Evolutionary conservation across 2,797 vertebrate genomes (phyloP).

Genomic region (Amphiprion clarkii): DNA sequence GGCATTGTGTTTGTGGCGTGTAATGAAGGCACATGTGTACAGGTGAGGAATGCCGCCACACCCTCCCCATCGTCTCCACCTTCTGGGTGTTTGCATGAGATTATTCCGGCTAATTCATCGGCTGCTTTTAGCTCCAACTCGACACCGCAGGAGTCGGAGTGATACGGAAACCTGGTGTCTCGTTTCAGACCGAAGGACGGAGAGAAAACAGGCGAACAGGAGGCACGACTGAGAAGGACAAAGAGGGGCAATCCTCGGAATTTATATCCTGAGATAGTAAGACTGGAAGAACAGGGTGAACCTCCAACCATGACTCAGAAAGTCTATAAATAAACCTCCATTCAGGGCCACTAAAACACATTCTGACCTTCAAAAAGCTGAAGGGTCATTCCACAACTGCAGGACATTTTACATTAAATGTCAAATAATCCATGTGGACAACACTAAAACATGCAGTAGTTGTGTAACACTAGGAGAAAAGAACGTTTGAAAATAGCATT

Average conservation of each 20-base stretch:
- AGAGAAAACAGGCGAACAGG: neutral
- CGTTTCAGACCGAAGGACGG: neutral
- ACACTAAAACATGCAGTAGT: too few species aligned
- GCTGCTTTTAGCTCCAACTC: neutral
- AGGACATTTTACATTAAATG: too few species aligned
- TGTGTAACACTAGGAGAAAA: too few species aligned
- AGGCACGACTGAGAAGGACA: neutral
- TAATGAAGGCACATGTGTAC: neutral
- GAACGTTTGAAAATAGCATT: too few species aligned
- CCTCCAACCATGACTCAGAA: neutral
- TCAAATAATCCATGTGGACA: too few species aligned
- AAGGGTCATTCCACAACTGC: too few species aligned
- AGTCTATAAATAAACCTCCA: neutral
- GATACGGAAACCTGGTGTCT: neutral
- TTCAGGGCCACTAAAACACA: neutral
- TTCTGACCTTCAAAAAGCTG: neutral
- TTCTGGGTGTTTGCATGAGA: neutral
- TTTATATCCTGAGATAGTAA: neutral
- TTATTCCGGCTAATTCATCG: neutral
- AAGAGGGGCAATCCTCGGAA: neutral
- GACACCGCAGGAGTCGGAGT: neutral
- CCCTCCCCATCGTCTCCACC: neutral
- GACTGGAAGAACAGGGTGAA: constrained; percentile 2
- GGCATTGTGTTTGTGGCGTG: neutral
- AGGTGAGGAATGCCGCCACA: neutral